Evolutionary conservation across 2,797 vertebrate species (phyloP).

Genomic region (Sciurus carolinensis): DNA sequence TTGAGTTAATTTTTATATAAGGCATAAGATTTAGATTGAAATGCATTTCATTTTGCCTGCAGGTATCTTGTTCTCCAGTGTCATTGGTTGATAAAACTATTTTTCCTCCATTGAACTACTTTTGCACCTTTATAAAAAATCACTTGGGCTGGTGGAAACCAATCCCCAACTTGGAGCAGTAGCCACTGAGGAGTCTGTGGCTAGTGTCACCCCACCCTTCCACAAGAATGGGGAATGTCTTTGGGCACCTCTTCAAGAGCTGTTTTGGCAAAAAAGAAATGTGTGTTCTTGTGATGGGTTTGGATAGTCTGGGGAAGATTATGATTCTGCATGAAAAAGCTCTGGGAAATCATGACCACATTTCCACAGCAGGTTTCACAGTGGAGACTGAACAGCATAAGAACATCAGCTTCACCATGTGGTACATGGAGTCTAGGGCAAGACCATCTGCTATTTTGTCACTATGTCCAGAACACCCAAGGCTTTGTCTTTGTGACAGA

Average conservation of each 20-base stretch:
- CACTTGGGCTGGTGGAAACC: too few species aligned
- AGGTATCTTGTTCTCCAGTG: too few species aligned
- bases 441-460: slow-evolving; percentile 97
- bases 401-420: slow-evolving; percentile 83
- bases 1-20: too few species aligned
- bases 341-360: slow-evolving; percentile 98
- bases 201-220: too few species aligned
- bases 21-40: too few species aligned
- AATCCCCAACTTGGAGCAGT: too few species aligned
- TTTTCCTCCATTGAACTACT: too few species aligned
- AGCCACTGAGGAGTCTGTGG: too few species aligned
- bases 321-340: slow-evolving; percentile 98
- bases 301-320: slow-evolving; percentile 96
- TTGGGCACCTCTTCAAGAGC: slow-evolving; percentile 91
- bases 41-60: too few species aligned
- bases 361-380: slow-evolving; percentile 98
- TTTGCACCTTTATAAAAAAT: too few species aligned
- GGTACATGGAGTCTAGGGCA: slow-evolving; percentile 94
- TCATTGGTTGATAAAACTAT: too few species aligned
- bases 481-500: slow-evolving; percentile 98
- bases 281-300: slow-evolving; percentile 95
- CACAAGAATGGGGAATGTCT: too few species aligned
- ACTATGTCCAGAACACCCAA: slow-evolving; percentile 98
- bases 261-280: slow-evolving; percentile 96
- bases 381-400: slow-evolving; percentile 98